A percentile compares a stretch with the other conserved stretches of the same genome.
Conservation (phyloP, 1,140 invertebrate species). For the Drosophila repleta region DNA sequence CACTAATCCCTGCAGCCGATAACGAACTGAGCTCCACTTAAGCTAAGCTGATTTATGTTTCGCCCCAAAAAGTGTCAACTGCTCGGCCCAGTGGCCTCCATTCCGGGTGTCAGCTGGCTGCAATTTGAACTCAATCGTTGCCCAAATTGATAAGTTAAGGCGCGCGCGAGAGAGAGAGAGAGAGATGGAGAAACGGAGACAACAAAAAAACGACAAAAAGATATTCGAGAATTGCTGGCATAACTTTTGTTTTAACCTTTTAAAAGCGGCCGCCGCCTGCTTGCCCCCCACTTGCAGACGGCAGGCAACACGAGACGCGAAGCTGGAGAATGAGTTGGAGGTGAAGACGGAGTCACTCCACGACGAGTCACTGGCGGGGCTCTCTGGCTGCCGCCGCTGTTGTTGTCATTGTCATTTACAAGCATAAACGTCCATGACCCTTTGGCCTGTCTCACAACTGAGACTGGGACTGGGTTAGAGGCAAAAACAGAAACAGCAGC, state of each 20-base stretch:
- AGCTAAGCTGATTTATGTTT: slow-evolving; percentile 69
- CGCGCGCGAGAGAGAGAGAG: background rate
- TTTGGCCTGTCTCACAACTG: slow-evolving; percentile 64
- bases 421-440: slow-evolving; percentile 78
- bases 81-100: slow-evolving; percentile 62
- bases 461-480: slow-evolving; percentile 15
- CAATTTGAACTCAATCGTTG: slow-evolving; percentile 72
- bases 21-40: slow-evolving; percentile 53
- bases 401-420: slow-evolving; percentile 70
- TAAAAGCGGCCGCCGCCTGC: slow-evolving; percentile 46
- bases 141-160: slow-evolving; percentile 77
- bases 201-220: slow-evolving; percentile 16
- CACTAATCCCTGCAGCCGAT: slow-evolving; percentile 25
- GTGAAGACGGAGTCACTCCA: slow-evolving; percentile 23
- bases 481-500: slow-evolving; percentile 14
- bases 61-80: slow-evolving; percentile 76
- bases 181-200: slow-evolving; percentile 17
- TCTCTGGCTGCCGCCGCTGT: slow-evolving; percentile 29
- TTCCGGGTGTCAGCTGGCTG: slow-evolving; percentile 72
- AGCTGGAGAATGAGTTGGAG: slow-evolving; percentile 21
- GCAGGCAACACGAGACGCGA: slow-evolving; percentile 2
- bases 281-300: background rate
- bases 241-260: slow-evolving; percentile 54
- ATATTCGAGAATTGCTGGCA: slow-evolving; percentile 39
- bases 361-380: slow-evolving; percentile 24